A percentile compares a stretch with the other conserved stretches of the same genome.
Evolutionary conservation across 2,888 invertebrate genomes (phyloP).

Genomic region (Pandemis cinnamomeana): DNA sequence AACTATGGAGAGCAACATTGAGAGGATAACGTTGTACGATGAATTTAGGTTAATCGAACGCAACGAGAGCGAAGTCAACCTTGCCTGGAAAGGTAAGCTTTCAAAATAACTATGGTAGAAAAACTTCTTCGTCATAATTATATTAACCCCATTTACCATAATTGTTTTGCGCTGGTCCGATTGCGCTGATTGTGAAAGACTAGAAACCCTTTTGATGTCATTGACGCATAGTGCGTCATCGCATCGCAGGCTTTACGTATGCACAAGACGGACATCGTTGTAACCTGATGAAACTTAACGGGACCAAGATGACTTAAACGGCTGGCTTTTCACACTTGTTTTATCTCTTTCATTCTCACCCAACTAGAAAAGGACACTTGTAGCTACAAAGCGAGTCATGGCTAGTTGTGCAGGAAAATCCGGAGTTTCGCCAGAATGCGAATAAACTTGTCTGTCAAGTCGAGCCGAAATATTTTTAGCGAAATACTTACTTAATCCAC

Average conservation of each 20-base stretch:
- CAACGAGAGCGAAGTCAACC: slow-evolving; percentile 65
- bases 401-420: slow-evolving; percentile 13
- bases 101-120: slow-evolving; percentile 10
- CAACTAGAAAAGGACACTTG: not conserved
- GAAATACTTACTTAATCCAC: slow-evolving; percentile 2
- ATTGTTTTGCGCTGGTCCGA: not conserved
- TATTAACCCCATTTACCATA: slow-evolving; percentile 5
- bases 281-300: not conserved
- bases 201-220: not conserved
- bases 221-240: slow-evolving; percentile 4
- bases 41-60: slow-evolving; percentile 71
- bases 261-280: not conserved
- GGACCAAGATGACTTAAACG: not conserved
- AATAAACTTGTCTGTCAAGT: slow-evolving; percentile 2
- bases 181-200: slow-evolving; percentile 4
- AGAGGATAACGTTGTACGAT: slow-evolving; percentile 60
- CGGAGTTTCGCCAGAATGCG: slow-evolving; percentile 18
- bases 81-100: slow-evolving; percentile 70
- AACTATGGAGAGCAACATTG: slow-evolving; percentile 47
- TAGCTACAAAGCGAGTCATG: not conserved
- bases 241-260: slow-evolving; percentile 3
- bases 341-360: not conserved
- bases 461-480: not conserved
- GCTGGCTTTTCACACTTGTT: not conserved
- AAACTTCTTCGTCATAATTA: slow-evolving; percentile 2